Base-by-base conservation (phyloP, 2,888 invertebrate species). In the Synanthedon formicaeformis region DNA sequence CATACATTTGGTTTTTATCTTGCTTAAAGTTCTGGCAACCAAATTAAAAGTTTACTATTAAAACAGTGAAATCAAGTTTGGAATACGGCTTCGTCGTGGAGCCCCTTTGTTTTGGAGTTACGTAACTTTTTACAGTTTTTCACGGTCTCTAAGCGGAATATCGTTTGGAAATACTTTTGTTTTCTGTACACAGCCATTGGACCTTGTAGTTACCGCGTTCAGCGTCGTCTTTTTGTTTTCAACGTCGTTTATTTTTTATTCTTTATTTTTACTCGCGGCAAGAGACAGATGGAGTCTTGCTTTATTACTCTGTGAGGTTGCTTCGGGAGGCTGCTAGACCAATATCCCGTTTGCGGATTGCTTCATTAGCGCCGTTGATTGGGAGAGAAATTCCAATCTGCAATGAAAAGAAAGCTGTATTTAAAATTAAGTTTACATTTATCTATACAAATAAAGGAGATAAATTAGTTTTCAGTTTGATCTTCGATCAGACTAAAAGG, bases 271-370 rank as follows among this genome's bases (percentile, higher is more conserved):
- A 23, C 62, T 67, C 67, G 70, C 66, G 67, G n/a, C 5, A 49
- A 45, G 14, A 12, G n/a, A 14, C 13, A 45, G 65, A 61, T 62
- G 58, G 63, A 58, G 61, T 71, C 72, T 78, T 81, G 77, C 84
- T 83, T 82, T 84, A 82, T 85, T 84, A 73, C 73, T 62, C 65
- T 67, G 59, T 66, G 69, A 73, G 71, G 73, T 70, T 64, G 67
- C 69, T 67, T 74, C 65, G 68, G 79, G 75, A 71, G 72, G 73
- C 70, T 71, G 73, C 81, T 80, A 79, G 73, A 81, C 65, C 79
- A 85, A 85, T 86, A 84, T 85, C 81, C 85, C 77, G 78, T 65
- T 71, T 73, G 76, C 66, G 81, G 83, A 86, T 84, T 84, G 84
- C 81, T 83, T 85, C 84, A 86, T 85, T 84, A 87, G 78, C 67